Conservation (phyloP, 2,113 vertebrate species). For the Narcine bancroftii region DNA sequence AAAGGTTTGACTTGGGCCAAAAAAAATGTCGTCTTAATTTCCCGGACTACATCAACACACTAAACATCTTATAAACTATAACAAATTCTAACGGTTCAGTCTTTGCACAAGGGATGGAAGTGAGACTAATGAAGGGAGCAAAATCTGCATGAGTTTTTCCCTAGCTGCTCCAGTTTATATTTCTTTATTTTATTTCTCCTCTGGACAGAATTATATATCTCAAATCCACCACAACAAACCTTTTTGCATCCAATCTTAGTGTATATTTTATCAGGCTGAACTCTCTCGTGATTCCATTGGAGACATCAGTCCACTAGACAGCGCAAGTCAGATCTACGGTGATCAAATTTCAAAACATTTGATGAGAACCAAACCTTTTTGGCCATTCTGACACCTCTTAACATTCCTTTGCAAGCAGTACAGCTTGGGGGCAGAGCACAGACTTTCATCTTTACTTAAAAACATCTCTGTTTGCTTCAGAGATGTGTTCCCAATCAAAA, state of each 20-base stretch:
- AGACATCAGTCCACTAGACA: not conserved
- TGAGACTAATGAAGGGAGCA: not conserved
- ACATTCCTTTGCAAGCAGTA: slow-evolving; percentile 17
- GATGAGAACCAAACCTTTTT: slow-evolving; percentile 9
- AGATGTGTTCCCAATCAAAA: slow-evolving; percentile 13
- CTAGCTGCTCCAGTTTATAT: too few species aligned
- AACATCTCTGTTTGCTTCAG: not conserved
- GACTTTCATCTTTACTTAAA: not conserved
- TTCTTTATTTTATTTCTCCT: not conserved
- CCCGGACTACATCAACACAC: not conserved
- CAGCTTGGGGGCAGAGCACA: not conserved
- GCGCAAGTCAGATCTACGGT: not conserved
- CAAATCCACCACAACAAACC: not conserved
- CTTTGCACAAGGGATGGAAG: not conserved
- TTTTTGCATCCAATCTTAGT: not conserved
- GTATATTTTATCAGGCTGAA: not conserved
- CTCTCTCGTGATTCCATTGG: not conserved
- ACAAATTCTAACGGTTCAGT: not conserved
- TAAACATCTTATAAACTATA: not conserved
- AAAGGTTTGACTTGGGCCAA: not conserved
- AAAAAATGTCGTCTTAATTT: not conserved
- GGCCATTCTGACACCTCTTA: not conserved
- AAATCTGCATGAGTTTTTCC: not conserved
- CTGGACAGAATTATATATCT: not conserved
- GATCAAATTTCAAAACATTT: slow-evolving; percentile 21